Base-by-base conservation (phyloP, 2,113 vertebrate genomes). In the Cavia porcellus region DNA sequence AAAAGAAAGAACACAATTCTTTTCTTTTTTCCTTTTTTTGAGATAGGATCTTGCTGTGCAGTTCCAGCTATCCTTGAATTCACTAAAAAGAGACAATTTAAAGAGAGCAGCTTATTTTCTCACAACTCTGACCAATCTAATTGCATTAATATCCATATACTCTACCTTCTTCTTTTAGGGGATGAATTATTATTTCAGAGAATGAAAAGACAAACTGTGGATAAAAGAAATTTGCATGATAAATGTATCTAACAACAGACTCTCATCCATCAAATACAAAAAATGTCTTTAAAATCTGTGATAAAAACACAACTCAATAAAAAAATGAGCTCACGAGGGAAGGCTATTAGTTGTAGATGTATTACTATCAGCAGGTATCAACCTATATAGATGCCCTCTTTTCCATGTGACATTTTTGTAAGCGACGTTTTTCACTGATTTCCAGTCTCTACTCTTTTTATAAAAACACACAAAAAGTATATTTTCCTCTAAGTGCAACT, bases 401-500 rank as follows among this genome's bases (percentile, higher is more conserved):
- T 88, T 95, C 52, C 75, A 32, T 75, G 42, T 92, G 92, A 82
- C 55, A 57, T 55, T 94, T 74, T 93, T 25, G 42, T 77, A 47
- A 92, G 50, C 75, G 50, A 55, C n/a, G 45, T 61, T 93, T 91
- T 96, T 82, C 42, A 89, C 24, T 35, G 3, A 94, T 64, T 90
- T 92, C 86, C 3, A 88, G 77, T 25, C 28, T 87, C 74, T 52
- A 22, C 19, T 93, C 5, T 74, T 50, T 50, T 83, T 72, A 42
- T 57, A 79, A 79, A 79, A 50, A 95, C 57, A 92, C 8, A 87
- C 12, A 93, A 85, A 93, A 52, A 70, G 35, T 13, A 8, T 96
- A 82, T 94, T 97, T 50, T 97, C 70, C 50, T 72, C 47, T 90
- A 90, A 83, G n/a, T 9, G 87, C 3, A 90, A 89, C 35, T 92